Base-by-base conservation (phyloP, 1,140 invertebrate genomes). In the Campoletis sonorensis region DNA sequence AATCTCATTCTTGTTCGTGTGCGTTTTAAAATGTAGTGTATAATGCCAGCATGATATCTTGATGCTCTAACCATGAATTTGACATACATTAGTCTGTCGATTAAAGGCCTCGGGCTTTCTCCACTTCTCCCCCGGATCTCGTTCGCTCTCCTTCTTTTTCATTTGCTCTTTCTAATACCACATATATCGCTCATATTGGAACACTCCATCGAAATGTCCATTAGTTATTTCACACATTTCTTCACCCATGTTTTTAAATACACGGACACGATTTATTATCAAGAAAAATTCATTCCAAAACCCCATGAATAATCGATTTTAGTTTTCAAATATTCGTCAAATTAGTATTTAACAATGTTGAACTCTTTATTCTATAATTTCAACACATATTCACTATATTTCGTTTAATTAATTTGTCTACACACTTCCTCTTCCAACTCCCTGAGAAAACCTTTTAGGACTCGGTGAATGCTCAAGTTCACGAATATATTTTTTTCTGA, bases 391-490 rank as follows among this genome's bases (percentile, higher is more conserved):
- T 45, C 11, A 13, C 7, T 7, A 7, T 33, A 33, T 33, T 7
- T 45, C 68, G 75, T 82, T 83, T 75, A 81, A 87, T 88, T 87
- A 87, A 86, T 87, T 86, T 81, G 78, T 84, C 80, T 49, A 23
- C 68, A 27, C 79, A 37, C 51, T 64, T 27, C 40, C 64, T 33
- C 13, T 49, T 73, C 5, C 21, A 73, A 21, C 3, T 23, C 16
- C 18, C 40, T 13, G 40, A 45, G 13, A 45, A 45, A 8, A 11
- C 21, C 54, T 10, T n/a, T 23, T n/a, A 58, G 54, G 2, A 58
- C 30, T 33, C 30, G 2, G 30, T 33, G 3, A 7, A 33, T 2
- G 2, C 30, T 33, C 30, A 33, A 33, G 3, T 33, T 33, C 30
- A 33, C 7, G 7, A 33, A 33, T 33, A 33, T 4, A 4, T 33